phyloP scores from a whole-genome alignment of 1,140 invertebrate species.

The Andrena cerasifolii region DNA sequence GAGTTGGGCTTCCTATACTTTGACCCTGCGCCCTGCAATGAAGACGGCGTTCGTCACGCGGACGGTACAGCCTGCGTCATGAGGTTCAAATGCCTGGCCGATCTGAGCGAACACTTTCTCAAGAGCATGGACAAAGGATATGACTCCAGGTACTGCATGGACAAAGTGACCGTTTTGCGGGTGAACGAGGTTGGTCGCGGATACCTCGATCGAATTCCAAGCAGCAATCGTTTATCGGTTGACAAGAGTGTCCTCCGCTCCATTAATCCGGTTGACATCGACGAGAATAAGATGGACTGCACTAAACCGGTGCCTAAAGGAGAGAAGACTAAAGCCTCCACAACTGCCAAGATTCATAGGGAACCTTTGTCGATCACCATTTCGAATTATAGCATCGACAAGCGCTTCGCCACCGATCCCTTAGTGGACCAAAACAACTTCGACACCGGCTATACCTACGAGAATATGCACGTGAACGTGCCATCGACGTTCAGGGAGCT shows the following conservation, averaged over 20 bases:
- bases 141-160: slow-evolving; percentile 72
- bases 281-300: slow-evolving; percentile 64
- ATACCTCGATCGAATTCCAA: slow-evolving; percentile 18
- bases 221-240: background rate
- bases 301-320: slow-evolving; percentile 58
- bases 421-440: slow-evolving; percentile 64
- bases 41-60: slow-evolving; percentile 43
- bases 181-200: slow-evolving; percentile 43
- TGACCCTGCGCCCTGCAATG: slow-evolving; percentile 63
- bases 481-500: slow-evolving; percentile 71
- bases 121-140: slow-evolving; percentile 61
- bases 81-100: slow-evolving; percentile 63
- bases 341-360: slow-evolving; percentile 48
- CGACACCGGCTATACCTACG: slow-evolving; percentile 71
- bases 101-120: slow-evolving; percentile 62
- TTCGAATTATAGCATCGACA: slow-evolving; percentile 72
- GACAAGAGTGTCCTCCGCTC: slow-evolving; percentile 58
- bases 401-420: slow-evolving; percentile 62
- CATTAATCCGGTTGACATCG: slow-evolving; percentile 57
- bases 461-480: slow-evolving; percentile 72
- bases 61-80: slow-evolving; percentile 67
- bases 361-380: slow-evolving; percentile 72
- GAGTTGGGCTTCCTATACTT: slow-evolving; percentile 66
- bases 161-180: slow-evolving; percentile 62
- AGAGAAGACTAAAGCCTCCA: slow-evolving; percentile 11